phyloP scores from a whole-genome alignment of 2,113 vertebrate species.

The Oncorhynchus mykiss region DNA sequence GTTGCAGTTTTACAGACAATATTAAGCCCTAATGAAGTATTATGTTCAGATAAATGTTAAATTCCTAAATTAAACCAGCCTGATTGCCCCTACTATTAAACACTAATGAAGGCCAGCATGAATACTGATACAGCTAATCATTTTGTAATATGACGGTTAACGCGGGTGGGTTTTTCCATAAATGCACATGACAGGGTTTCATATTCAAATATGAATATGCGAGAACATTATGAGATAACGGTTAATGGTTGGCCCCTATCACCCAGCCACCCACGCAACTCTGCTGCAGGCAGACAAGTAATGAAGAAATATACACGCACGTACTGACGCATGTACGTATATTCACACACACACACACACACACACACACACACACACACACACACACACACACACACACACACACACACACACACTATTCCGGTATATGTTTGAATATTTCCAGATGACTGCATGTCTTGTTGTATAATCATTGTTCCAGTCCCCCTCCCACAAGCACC shows the following conservation, averaged over 20 bases:
- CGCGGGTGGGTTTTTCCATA: not conserved
- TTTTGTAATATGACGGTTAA: slow-evolving; percentile 13
- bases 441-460: not conserved
- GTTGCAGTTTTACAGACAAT: slow-evolving; percentile 15
- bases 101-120: slow-evolving; percentile 22
- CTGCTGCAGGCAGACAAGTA: not conserved
- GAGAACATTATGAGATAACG: not conserved
- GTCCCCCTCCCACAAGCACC: too few species aligned
- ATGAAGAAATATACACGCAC: not conserved
- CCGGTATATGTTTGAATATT: not conserved
- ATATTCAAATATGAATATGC: not conserved
- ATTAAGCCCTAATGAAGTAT: slow-evolving; percentile 28
- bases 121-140: slow-evolving; percentile 27
- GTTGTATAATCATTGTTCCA: not conserved
- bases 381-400: too few species aligned
- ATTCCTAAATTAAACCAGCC: slow-evolving; percentile 12
- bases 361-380: not conserved
- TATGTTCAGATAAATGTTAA: slow-evolving; percentile 15
- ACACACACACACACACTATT: not conserved
- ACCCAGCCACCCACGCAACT: not conserved
- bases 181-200: not conserved
- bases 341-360: too few species aligned
- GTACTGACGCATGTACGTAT: not conserved
- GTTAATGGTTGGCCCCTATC: not conserved
- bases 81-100: slow-evolving; percentile 34